Percentiles rank a stretch among this genome's conserved stretches.
phyloP scores from a whole-genome alignment of 2,888 invertebrate species.

The Drosophila austrosaltans region DNA sequence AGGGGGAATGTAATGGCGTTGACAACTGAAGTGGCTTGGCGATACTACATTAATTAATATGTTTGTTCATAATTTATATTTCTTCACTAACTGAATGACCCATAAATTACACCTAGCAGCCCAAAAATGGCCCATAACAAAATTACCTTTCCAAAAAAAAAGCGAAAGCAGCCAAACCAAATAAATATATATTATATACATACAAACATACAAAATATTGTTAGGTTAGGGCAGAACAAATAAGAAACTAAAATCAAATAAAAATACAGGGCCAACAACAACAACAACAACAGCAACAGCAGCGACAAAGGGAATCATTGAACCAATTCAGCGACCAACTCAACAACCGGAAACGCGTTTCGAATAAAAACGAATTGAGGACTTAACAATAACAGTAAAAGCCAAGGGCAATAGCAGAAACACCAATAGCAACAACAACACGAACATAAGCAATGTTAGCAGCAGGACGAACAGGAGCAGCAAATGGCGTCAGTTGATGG shows the following conservation, averaged over 20 bases:
- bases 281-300: constrained; percentile 26
- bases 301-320: constrained; percentile 74
- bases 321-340: constrained; percentile 80
- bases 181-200: constrained; percentile 24
- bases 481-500: constrained; percentile 74
- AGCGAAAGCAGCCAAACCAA: constrained; percentile 19
- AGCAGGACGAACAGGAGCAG: constrained; percentile 42
- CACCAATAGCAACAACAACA: constrained; percentile 31
- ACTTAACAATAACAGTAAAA: constrained; percentile 74
- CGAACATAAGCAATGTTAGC: constrained; percentile 21
- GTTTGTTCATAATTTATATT: constrained; percentile 32
- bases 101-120: constrained; percentile 40
- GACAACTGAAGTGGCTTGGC: constrained; percentile 1
- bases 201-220: constrained; percentile 53
- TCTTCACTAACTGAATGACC: constrained; percentile 42
- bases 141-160: constrained; percentile 13
- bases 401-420: constrained; percentile 47
- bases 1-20: background rate
- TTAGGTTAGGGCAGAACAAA: constrained; percentile 43
- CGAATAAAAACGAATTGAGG: constrained; percentile 79
- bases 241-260: constrained; percentile 27
- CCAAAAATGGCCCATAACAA: constrained; percentile 26
- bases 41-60: constrained; percentile 33
- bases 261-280: constrained; percentile 24
- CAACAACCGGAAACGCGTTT: constrained; percentile 80